Percentiles rank a stretch among this genome's conserved stretches.
Conservation (phyloP, 2,888 invertebrate genomes). For the Cantharis rustica region DNA sequence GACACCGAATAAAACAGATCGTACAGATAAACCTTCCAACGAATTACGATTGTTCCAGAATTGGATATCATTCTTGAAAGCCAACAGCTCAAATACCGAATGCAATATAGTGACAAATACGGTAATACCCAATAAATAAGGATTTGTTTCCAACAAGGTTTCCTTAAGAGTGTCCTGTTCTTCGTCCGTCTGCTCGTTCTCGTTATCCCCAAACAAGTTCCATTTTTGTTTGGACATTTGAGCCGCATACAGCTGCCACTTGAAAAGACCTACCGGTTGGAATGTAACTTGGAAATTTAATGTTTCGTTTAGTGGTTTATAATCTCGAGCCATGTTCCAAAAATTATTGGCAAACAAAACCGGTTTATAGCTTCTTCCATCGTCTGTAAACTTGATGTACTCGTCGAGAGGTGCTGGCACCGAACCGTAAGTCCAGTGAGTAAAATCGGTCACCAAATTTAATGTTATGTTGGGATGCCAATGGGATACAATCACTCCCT, state of each 20-base stretch:
- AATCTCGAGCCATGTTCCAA: slow-evolving; percentile 97
- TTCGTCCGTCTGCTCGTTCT: slow-evolving; percentile 80
- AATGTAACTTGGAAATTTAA: slow-evolving; percentile 74
- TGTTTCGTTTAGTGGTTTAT: slow-evolving; percentile 84
- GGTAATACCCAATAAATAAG: slow-evolving; percentile 90
- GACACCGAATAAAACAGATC: slow-evolving; percentile 97
- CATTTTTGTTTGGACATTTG: slow-evolving; percentile 92
- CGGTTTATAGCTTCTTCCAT: slow-evolving; percentile 87
- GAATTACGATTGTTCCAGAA: slow-evolving; percentile 99
- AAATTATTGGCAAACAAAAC: slow-evolving; percentile 95
- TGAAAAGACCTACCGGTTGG: slow-evolving; percentile 93
- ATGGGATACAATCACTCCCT: slow-evolving; percentile 91
- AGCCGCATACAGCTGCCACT: slow-evolving; percentile 98
- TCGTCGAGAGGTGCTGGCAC: slow-evolving; percentile 93
- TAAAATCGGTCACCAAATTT: slow-evolving; percentile 94
- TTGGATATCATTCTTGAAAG: slow-evolving; percentile 99
- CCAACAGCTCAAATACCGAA: slow-evolving; percentile 96
- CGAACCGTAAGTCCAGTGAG: slow-evolving; percentile 88
- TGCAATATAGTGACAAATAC: slow-evolving; percentile 92
- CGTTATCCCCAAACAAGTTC: slow-evolving; percentile 69
- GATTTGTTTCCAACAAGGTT: slow-evolving; percentile 94
- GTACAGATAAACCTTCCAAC: slow-evolving; percentile 94
- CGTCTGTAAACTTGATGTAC: slow-evolving; percentile 87
- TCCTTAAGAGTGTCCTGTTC: slow-evolving; percentile 92
- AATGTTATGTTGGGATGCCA: slow-evolving; percentile 99